phyloP scores from a whole-genome alignment of 2,113 vertebrate genomes.

The Athene noctua region DNA sequence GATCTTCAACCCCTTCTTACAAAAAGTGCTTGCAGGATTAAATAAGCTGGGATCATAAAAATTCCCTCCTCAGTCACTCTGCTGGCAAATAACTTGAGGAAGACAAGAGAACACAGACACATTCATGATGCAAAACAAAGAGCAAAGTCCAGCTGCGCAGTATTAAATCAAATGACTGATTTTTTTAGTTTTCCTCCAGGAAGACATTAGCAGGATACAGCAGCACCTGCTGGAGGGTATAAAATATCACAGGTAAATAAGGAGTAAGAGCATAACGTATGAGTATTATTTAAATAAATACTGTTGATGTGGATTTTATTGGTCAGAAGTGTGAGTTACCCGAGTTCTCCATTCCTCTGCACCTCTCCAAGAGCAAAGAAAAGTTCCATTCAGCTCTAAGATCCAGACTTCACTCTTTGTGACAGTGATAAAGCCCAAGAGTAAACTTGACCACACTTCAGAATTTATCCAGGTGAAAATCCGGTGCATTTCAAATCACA shows the following conservation, averaged over 20 bases:
- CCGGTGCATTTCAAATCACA: background rate
- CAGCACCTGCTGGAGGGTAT: constrained; percentile 58
- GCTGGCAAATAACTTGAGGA: background rate
- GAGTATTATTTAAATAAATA: background rate
- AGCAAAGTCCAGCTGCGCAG: background rate
- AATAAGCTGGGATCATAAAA: background rate
- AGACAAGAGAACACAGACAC: background rate
- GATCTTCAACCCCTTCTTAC: background rate
- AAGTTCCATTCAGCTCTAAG: background rate
- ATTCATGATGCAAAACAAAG: background rate
- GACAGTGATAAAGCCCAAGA: background rate
- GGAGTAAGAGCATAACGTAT: fast-evolving
- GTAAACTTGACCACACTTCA: background rate
- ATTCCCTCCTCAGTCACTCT: background rate
- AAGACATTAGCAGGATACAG: background rate
- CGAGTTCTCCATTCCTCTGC: background rate
- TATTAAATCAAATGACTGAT: background rate
- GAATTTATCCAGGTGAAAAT: background rate
- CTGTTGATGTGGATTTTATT: background rate
- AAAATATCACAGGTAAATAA: constrained; percentile 6
- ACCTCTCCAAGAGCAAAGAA: background rate
- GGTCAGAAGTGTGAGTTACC: background rate
- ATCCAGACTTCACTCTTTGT: background rate
- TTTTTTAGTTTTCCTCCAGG: fast-evolving
- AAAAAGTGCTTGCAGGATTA: background rate